Conservation (phyloP, 2,797 vertebrate species). For the Siniperca undulata region DNA sequence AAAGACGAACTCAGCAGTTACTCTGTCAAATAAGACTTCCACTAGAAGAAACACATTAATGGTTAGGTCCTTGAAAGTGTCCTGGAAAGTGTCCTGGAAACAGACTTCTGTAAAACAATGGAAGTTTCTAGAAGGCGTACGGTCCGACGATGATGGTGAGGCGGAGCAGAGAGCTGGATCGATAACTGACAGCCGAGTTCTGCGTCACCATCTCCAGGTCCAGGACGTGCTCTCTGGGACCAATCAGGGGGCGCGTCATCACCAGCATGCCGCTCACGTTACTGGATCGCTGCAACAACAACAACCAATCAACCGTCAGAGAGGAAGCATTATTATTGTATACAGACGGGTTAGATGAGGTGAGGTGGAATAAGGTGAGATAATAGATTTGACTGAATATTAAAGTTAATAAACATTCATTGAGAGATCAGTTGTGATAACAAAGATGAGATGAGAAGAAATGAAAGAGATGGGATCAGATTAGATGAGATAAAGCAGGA, state of each 20-base stretch:
- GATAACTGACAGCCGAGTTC: slow-evolving; percentile 87
- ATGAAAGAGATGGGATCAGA: too few relatives aligned
- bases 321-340: too few relatives aligned
- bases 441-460: too few relatives aligned
- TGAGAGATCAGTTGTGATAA: background rate
- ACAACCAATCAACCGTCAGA: background rate
- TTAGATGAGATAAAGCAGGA: too few relatives aligned
- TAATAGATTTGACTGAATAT: too few relatives aligned
- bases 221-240: slow-evolving; percentile 90
- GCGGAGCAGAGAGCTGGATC: slow-evolving; percentile 87
- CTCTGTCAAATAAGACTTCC: background rate
- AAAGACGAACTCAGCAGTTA: background rate
- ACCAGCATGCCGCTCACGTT: slow-evolving; percentile 90
- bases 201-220: slow-evolving; percentile 94
- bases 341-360: too few relatives aligned
- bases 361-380: background rate
- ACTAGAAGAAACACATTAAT: background rate
- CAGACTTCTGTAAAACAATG: background rate
- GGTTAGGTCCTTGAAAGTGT: too few relatives aligned
- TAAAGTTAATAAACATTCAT: too few relatives aligned
- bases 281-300: slow-evolving; percentile 13
- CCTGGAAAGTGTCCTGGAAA: background rate
- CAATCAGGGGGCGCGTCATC: slow-evolving; percentile 87
- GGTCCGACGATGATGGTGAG: slow-evolving; percentile 28
- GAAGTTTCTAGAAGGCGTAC: slow-evolving; percentile 1